Evolutionary conservation across 2,888 invertebrate species (phyloP).

Genomic region (Willowsia nigromaculata): DNA sequence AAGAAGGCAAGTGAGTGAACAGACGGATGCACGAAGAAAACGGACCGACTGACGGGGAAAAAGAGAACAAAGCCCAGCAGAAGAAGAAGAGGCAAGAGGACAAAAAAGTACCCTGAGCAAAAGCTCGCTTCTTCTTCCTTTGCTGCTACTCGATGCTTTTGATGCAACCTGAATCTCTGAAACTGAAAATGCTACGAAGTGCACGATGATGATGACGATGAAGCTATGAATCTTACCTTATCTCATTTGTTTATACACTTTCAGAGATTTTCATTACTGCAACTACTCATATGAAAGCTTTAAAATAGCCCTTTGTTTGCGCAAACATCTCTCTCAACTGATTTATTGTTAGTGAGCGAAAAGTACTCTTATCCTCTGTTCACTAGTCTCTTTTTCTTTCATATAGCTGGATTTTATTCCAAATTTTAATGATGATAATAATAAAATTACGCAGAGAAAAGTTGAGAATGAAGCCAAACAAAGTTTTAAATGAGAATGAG

Average conservation of each 20-base stretch:
- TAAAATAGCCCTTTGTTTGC: background rate
- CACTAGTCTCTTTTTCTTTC: background rate
- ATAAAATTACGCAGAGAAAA: background rate
- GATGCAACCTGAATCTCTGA: conserved; percentile 29
- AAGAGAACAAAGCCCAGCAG: conserved; percentile 42
- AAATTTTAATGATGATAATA: conserved; percentile 21
- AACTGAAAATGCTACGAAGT: background rate
- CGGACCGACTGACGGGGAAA: conserved; percentile 45
- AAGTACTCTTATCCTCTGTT: conserved; percentile 9
- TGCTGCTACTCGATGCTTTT: background rate
- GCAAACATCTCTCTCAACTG: conserved; percentile 12
- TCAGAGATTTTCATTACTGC: background rate
- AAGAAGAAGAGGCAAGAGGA: background rate
- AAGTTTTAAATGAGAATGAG: conserved; percentile 15
- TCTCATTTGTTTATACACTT: conserved; percentile 12
- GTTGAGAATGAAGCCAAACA: conserved; percentile 32
- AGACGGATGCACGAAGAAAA: conserved; percentile 34
- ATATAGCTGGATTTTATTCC: conserved; percentile 38
- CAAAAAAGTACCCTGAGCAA: background rate
- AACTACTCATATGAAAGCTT: background rate
- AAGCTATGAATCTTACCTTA: conserved; percentile 33
- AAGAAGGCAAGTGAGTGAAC: conserved; percentile 35
- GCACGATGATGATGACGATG: background rate
- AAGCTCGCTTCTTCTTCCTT: conserved; percentile 12
- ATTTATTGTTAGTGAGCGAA: conserved; percentile 24